phyloP scores from a whole-genome alignment of 2,113 vertebrate species.

The Otus sunia region DNA sequence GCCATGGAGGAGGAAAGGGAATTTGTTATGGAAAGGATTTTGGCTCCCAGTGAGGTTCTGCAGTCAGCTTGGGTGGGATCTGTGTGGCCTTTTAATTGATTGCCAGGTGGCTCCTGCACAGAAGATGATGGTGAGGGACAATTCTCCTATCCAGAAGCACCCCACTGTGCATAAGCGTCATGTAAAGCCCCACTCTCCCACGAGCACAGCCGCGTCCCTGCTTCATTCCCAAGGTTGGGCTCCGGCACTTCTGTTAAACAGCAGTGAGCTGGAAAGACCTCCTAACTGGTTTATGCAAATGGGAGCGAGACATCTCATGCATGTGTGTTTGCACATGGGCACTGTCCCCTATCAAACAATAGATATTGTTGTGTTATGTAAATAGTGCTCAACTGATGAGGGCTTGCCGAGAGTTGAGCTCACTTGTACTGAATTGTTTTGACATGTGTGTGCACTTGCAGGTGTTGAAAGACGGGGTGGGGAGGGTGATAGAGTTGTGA shows the following conservation, averaged over 20 bases:
- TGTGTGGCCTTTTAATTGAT: not conserved
- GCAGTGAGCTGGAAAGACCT: constrained; percentile 35
- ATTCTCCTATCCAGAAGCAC: not conserved
- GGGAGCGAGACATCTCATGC: not conserved
- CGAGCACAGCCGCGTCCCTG: not conserved
- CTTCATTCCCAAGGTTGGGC: constrained; percentile 20
- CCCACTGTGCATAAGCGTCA: not conserved
- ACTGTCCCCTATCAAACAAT: not conserved
- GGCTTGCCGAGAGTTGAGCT: not conserved
- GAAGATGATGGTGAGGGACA: not conserved
- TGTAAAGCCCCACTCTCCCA: not conserved
- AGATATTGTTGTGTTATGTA: constrained; percentile 14
- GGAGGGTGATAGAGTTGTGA: not conserved
- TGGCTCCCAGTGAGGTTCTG: not conserved
- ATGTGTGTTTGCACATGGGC: not conserved
- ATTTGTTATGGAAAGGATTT: not conserved
- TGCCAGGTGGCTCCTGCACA: not conserved
- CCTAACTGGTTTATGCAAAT: constrained; percentile 28
- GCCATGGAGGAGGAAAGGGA: not conserved
- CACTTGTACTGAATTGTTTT: not conserved
- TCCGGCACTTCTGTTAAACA: not conserved
- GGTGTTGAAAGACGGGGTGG: not conserved
- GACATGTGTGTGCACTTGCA: not conserved
- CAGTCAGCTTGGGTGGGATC: not conserved
- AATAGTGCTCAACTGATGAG: not conserved